Evolutionary conservation across 2,797 vertebrate genomes (phyloP).

Genomic region (Pantherophis alleghaniensis): DNA sequence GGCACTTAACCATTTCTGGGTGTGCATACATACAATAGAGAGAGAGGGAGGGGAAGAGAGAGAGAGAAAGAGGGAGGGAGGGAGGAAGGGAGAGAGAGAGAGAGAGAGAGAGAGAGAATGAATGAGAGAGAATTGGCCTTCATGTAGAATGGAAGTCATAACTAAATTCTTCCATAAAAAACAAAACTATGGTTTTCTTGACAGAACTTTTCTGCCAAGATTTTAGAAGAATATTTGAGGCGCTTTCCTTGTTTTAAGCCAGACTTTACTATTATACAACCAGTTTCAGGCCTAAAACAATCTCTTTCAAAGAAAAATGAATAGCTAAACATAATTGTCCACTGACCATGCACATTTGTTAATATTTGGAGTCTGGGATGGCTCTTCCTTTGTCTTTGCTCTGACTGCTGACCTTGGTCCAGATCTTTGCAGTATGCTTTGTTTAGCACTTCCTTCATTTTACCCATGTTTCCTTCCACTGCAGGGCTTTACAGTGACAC

Average conservation of each 20-base stretch:
- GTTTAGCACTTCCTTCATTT: neutral
- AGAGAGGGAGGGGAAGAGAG: too few relatives aligned
- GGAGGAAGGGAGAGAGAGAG: too few relatives aligned
- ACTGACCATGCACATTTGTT: neutral
- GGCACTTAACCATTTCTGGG: slow-evolving; percentile 10
- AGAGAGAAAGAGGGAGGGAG: too few relatives aligned
- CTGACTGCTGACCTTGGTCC: neutral
- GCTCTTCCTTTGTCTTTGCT: neutral
- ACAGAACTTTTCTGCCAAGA: too few relatives aligned
- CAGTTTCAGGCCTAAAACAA: neutral
- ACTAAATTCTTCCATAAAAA: neutral
- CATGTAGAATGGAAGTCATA: neutral
- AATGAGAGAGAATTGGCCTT: neutral
- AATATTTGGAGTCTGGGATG: neutral
- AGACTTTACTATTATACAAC: neutral
- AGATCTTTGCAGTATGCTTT: neutral
- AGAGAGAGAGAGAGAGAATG: too few relatives aligned
- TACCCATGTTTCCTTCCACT: neutral
- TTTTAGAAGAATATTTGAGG: neutral
- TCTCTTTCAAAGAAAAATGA: neutral
- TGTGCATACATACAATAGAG: too few relatives aligned
- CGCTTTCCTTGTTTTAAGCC: neutral
- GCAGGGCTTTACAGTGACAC: neutral
- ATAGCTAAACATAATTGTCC: neutral
- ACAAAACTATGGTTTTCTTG: too few relatives aligned